Conservation (phyloP, 2,888 invertebrate species). For the Eupithecia subfuscata region DNA sequence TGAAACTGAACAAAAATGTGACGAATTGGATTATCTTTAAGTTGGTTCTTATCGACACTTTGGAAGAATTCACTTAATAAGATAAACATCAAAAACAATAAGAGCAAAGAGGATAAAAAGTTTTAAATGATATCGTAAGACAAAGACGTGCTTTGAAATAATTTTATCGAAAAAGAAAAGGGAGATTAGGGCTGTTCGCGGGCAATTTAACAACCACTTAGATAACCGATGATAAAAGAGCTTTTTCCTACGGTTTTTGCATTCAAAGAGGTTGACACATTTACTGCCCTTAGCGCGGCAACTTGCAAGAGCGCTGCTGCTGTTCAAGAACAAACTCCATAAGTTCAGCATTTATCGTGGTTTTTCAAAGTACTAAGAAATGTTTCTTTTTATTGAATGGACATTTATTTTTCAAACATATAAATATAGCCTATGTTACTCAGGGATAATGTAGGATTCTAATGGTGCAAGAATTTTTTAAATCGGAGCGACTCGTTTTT, state of each 20-base stretch:
- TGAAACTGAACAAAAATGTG: background rate
- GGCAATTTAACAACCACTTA: background rate
- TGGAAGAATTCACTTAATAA: conserved; percentile 22
- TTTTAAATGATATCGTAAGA: conserved; percentile 12
- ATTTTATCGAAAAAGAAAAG: conserved; percentile 5
- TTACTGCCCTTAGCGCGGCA: too few species aligned
- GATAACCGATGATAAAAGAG: background rate
- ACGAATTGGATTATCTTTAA: conserved; percentile 19
- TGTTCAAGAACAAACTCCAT: too few species aligned
- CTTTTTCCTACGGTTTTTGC: background rate
- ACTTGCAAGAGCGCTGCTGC: too few species aligned
- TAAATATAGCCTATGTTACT: too few species aligned
- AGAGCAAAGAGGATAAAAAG: conserved; percentile 18
- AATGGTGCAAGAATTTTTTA: too few species aligned
- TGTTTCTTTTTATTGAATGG: too few species aligned
- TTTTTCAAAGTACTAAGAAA: too few species aligned
- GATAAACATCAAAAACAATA: conserved; percentile 28
- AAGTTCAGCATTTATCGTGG: too few species aligned
- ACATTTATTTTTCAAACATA: too few species aligned
- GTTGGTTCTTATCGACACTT: conserved; percentile 19
- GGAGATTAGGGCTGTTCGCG: background rate
- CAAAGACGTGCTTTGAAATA: conserved; percentile 10
- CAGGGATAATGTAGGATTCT: too few species aligned
- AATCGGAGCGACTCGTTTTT: too few species aligned
- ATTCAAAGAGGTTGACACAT: background rate